Evolutionary conservation across 1,140 invertebrate species (phyloP), one percentile per base, ranked within the genome.

Genomic region (Bombus balteatus): DNA sequence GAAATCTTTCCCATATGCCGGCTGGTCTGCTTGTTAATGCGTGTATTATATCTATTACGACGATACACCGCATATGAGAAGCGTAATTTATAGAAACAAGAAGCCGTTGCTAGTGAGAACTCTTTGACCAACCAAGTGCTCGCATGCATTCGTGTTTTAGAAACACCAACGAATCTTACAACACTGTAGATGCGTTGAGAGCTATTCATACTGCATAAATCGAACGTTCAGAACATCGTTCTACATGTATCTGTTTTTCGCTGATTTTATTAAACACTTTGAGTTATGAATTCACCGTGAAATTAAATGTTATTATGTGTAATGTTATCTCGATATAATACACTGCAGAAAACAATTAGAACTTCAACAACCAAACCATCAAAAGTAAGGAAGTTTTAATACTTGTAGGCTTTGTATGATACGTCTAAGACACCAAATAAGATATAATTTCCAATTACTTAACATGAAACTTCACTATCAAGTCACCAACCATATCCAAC

Each of bases 1-100:
- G 53, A 43, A 83, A 68, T 90, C 68, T 85, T 70, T 89, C 65
- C 73, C 71, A 71, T 28, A 68, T 77, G 88, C 32, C 62, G 34
- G 73, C 76, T 47, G 53, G 81, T 43, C 65, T 25, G 70, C 57
- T 85, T 85, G 77, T 89, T 90, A 90, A 89, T 88, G 88, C 68
- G 53, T 80, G 86, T 78, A 79, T 90, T 85, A 85, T 90, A 85
- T 85, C 75, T 70, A 84, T 81, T 83, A 83, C 37, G 39, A 70
- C 77, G 65, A 59, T 59, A 78, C 78, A 39, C 68, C n/a, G 53
- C 41, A 39, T 57, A 59, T 37, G 74, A 70, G 81, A 22, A 18
- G 62, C 32, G 34, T 86, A 88, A 86, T 89, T 89, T 86, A 89
- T 87, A 74, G 78, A 87, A 87, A 77, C 80, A 65, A 76, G 73